Conservation (phyloP, 2,888 invertebrate genomes). For the Polietes domitor region DNA sequence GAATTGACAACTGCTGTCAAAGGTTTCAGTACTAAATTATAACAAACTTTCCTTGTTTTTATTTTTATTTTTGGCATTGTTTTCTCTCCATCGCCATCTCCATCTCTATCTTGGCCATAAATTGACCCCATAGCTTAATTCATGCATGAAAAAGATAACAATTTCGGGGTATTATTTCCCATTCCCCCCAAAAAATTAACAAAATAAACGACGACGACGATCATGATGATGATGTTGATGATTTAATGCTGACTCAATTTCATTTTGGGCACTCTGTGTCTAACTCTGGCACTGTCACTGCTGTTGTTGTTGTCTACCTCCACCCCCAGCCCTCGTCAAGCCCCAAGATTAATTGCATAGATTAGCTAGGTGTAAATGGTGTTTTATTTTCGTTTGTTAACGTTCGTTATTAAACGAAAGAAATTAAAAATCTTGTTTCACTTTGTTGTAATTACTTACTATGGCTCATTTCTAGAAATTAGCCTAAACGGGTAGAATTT, state of each 20-base stretch:
- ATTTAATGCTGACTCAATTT: too few species aligned
- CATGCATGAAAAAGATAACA: conserved; percentile 1
- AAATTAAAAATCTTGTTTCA: conserved; percentile 4
- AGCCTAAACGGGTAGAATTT: not conserved
- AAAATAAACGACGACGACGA: not conserved
- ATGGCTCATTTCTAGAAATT: not conserved
- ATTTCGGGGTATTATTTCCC: conserved; percentile 8
- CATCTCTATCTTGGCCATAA: not conserved
- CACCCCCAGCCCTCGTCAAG: not conserved
- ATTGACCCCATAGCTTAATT: conserved; percentile 29
- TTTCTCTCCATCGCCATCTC: not conserved
- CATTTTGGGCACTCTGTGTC: too few species aligned
- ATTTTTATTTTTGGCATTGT: not conserved
- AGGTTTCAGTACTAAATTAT: conserved; percentile 6
- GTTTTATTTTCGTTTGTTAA: not conserved
- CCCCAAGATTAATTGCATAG: not conserved
- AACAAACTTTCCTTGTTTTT: not conserved
- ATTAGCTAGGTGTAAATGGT: conserved; percentile 16
- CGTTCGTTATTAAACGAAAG: not conserved
- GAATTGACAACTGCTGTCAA: conserved; percentile 29
- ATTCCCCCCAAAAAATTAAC: not conserved
- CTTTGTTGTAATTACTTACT: not conserved
- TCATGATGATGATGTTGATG: not conserved
- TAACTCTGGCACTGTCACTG: too few species aligned
- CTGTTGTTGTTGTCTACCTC: not conserved